phyloP scores from a whole-genome alignment of 2,113 vertebrate genomes.

The Meriones unguiculatus region DNA sequence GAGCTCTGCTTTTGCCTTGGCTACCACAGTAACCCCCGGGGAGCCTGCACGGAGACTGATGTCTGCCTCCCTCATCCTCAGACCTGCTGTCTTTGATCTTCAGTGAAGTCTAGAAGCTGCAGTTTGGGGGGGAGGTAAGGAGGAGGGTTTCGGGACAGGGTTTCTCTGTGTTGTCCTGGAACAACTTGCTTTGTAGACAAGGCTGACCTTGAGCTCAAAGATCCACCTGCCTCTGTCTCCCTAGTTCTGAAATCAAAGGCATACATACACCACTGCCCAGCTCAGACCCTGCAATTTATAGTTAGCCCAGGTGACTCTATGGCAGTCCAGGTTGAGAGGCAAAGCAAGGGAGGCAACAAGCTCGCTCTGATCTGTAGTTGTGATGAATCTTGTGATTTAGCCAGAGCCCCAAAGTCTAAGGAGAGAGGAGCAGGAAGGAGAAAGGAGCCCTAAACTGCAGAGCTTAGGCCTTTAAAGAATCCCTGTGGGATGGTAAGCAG shows the following conservation, averaged over 20 bases:
- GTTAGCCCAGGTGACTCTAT: background rate
- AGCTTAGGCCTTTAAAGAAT: background rate
- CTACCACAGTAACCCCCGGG: too few species aligned
- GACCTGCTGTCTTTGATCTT: background rate
- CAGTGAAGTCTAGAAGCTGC: fast-evolving
- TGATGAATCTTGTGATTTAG: background rate
- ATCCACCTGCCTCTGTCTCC: background rate
- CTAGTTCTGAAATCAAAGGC: background rate
- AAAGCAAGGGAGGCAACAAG: background rate
- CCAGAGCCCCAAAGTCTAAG: background rate
- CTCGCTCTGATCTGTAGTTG: fast-evolving
- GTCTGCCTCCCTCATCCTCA: background rate
- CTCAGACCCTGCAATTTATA: background rate
- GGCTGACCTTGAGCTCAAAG: background rate
- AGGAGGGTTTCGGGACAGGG: background rate
- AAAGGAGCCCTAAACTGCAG: background rate
- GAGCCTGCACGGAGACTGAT: background rate
- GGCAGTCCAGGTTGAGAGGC: background rate
- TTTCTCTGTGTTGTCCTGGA: background rate
- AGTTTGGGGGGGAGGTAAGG: background rate
- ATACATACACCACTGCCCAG: background rate
- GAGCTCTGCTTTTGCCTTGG: background rate
- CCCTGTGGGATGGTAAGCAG: background rate
- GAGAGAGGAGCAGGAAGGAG: background rate
- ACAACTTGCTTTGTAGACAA: background rate